These are phyloP conservation scores for Abrostola triplasia DNA, from an alignment of 2,888 invertebrate species.

Conservation along the genomic window DNA sequence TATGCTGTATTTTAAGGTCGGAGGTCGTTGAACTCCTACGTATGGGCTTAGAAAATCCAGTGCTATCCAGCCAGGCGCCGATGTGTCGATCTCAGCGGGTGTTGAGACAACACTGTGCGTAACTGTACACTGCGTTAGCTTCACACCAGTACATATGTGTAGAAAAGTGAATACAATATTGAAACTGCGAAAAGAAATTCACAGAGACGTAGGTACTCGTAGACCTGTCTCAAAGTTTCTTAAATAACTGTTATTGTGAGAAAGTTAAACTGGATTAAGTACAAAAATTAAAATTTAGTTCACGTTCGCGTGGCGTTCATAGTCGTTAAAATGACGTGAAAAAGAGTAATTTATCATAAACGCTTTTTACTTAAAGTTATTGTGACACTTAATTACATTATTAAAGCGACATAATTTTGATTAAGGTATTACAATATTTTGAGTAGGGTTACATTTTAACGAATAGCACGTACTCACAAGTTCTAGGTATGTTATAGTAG, in stretches of 20 bases:
- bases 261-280: neutral
- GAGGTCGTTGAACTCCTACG: slow-evolving; percentile 27
- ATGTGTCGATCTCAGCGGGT: slow-evolving; percentile 59
- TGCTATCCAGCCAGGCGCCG: slow-evolving; percentile 51
- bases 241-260: neutral
- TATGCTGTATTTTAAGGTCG: slow-evolving; percentile 22
- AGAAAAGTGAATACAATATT: slow-evolving; percentile 26
- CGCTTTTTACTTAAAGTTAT: neutral
- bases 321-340: neutral
- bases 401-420: neutral
- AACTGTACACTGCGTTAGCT: slow-evolving; percentile 32
- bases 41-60: slow-evolving; percentile 47
- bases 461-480: too few relatives aligned
- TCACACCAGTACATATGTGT: slow-evolving; percentile 24
- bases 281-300: neutral
- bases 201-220: neutral
- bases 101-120: slow-evolving; percentile 38
- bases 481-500: too few relatives aligned
- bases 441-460: too few relatives aligned
- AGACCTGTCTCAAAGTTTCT: neutral
- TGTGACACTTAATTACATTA: neutral
- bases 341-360: neutral
- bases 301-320: neutral
- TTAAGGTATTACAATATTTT: neutral
- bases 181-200: neutral